These are phyloP conservation scores for Daubentonia madagascariensis DNA, from an alignment of 2,113 vertebrate genomes.

Conservation along the genomic window DNA sequence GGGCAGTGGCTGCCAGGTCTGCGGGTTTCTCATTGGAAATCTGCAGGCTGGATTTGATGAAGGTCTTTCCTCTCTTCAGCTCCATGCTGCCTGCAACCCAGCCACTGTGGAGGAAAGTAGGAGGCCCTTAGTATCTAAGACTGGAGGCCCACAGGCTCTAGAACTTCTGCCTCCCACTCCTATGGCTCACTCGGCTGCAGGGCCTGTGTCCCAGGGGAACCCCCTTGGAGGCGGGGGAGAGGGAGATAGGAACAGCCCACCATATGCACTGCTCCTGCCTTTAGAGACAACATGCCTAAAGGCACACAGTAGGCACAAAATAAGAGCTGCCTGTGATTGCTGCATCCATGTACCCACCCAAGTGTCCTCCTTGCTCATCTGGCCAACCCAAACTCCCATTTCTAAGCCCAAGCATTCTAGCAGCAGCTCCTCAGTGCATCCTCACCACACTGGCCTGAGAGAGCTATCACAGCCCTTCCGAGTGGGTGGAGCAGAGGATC, in stretches of 20 bases:
- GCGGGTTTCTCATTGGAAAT: slow-evolving; percentile 78
- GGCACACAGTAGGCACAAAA: background rate
- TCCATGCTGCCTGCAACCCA: slow-evolving; percentile 80
- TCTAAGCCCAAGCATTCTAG: background rate
- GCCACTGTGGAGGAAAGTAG: slow-evolving; percentile 73
- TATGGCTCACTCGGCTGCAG: background rate
- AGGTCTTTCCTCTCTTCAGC: slow-evolving; percentile 86
- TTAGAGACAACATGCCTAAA: background rate
- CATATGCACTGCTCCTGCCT: background rate
- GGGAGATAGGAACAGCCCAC: background rate
- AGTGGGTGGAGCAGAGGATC: background rate
- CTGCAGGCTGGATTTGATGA: slow-evolving; percentile 85
- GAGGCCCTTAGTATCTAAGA: background rate
- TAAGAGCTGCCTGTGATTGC: background rate
- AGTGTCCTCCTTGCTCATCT: background rate
- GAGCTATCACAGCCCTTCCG: background rate
- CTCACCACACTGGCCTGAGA: background rate
- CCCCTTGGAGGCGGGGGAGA: background rate
- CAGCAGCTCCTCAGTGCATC: background rate
- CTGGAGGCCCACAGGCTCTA: background rate
- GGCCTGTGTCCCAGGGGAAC: background rate
- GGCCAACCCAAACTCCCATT: background rate
- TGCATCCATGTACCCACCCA: background rate
- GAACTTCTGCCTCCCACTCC: background rate
- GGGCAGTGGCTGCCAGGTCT: background rate